These are phyloP conservation scores for Uloborus diversus DNA, from an alignment of 1,140 invertebrate species.

Conservation along the genomic window DNA sequence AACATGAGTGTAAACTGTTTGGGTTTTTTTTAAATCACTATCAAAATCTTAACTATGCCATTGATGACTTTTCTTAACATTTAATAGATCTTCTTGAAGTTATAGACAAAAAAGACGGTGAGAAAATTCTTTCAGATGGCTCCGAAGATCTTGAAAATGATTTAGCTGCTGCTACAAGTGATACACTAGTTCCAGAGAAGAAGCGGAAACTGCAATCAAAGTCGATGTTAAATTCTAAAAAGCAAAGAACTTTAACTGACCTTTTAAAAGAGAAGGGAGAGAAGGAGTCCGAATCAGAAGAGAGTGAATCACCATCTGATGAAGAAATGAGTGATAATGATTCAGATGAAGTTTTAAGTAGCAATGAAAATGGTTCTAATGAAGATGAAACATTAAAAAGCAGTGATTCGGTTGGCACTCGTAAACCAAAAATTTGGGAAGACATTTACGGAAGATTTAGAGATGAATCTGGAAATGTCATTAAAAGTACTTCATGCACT, in stretches of 20 bases:
- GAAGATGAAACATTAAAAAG: constrained; percentile 25
- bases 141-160: constrained; percentile 44
- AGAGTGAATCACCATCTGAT: constrained; percentile 50
- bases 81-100: constrained; percentile 32
- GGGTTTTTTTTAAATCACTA: no score
- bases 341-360: neutral
- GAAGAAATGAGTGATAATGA: constrained; percentile 26
- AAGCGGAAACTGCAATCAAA: constrained; percentile 14
- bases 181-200: neutral
- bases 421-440: constrained; percentile 73
- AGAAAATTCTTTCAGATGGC: constrained; percentile 23
- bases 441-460: constrained; percentile 92
- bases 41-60: no score
- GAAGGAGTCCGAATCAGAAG: constrained; percentile 36
- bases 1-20: no score
- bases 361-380: constrained; percentile 12
- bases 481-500: constrained; percentile 68
- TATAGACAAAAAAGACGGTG: constrained; percentile 21
- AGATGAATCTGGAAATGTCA: constrained; percentile 80
- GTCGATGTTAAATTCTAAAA: constrained; percentile 47
- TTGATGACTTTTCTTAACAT: neutral
- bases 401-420: constrained; percentile 16
- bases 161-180: constrained; percentile 18
- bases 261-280: constrained; percentile 37
- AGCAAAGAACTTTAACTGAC: constrained; percentile 36